Conservation (phyloP, 1,140 invertebrate species). For the Lordiphosa stackelbergi region DNA sequence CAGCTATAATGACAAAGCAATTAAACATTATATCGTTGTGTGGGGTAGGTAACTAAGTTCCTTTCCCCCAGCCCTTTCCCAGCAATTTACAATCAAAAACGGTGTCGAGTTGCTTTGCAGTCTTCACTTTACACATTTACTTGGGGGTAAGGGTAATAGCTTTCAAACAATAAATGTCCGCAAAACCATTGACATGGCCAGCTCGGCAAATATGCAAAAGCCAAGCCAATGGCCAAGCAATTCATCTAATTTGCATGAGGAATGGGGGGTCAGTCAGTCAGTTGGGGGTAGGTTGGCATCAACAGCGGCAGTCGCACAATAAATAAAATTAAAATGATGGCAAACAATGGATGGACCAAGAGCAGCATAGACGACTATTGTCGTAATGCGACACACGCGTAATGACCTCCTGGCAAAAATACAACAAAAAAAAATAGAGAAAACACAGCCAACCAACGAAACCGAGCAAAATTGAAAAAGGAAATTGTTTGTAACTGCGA, state of each 20-base stretch:
- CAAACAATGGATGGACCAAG: conserved; percentile 70
- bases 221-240: conserved; percentile 61
- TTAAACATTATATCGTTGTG: conserved; percentile 55
- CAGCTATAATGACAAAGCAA: conserved; percentile 74
- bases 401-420: conserved; percentile 64
- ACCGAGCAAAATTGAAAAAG: conserved; percentile 73
- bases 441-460: conserved; percentile 25
- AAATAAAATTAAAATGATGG: conserved; percentile 78
- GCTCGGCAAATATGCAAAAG: conserved; percentile 40
- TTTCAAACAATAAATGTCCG: conserved; percentile 78
- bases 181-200: conserved; percentile 77
- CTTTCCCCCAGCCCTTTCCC: neutral
- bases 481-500: conserved; percentile 77
- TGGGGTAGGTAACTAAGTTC: conserved; percentile 29
- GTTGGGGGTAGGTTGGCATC: conserved; percentile 16
- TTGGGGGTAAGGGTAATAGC: conserved; percentile 73
- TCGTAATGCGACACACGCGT: conserved; percentile 65
- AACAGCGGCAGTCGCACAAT: conserved; percentile 67
- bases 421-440: conserved; percentile 21
- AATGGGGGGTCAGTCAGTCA: conserved; percentile 24
- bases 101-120: conserved; percentile 60
- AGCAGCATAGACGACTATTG: conserved; percentile 52
- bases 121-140: conserved; percentile 30
- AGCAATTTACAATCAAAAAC: conserved; percentile 72
- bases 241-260: conserved; percentile 77